Evolutionary conservation across 2,888 invertebrate genomes (phyloP).

Genomic region (Eudemis profundana): DNA sequence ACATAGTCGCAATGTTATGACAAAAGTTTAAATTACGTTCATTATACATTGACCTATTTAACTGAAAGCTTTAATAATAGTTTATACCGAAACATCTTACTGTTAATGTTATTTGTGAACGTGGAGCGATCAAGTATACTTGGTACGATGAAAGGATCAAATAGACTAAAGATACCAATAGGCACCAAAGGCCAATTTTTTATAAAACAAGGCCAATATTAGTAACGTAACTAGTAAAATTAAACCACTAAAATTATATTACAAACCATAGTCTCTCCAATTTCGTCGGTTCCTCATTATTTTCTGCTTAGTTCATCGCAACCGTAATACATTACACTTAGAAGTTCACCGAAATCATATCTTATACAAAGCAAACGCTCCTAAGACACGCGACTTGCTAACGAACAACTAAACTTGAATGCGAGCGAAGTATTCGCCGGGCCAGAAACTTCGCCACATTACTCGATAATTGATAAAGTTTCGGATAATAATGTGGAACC

Average conservation of each 20-base stretch:
- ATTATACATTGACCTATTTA: constrained; percentile 23
- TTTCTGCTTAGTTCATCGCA: constrained; percentile 33
- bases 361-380: constrained; percentile 34
- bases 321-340: constrained; percentile 35
- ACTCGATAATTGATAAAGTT: constrained; percentile 79
- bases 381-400: constrained; percentile 43
- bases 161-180: not conserved
- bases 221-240: not conserved
- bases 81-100: constrained; percentile 4
- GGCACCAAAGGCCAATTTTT: not conserved
- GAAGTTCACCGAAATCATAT: constrained; percentile 37
- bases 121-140: not conserved
- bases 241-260: constrained; percentile 4
- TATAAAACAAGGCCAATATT: not conserved
- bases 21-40: constrained; percentile 22
- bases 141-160: not conserved
- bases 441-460: constrained; percentile 69
- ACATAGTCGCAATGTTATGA: constrained; percentile 15
- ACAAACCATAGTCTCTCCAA: not conserved
- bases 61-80: constrained; percentile 4
- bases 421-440: constrained; percentile 65
- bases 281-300: constrained; percentile 17
- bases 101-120: too few relatives aligned
- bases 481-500: constrained; percentile 49
- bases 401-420: constrained; percentile 58